phyloP scores from a whole-genome alignment of 2,888 invertebrate species.

The Apamea monoglypha region DNA sequence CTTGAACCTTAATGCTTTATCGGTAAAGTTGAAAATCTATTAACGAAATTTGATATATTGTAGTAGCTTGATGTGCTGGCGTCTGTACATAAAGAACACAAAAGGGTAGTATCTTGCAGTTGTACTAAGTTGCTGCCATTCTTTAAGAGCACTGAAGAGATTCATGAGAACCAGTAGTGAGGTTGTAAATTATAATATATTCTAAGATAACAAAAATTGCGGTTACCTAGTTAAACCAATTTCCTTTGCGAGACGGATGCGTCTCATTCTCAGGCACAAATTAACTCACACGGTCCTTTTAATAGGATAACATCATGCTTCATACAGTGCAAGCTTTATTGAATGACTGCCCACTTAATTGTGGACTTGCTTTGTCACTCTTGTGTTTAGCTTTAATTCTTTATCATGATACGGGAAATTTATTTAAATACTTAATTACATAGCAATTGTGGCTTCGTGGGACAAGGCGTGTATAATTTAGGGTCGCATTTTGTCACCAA shows the following conservation, averaged over 20 bases:
- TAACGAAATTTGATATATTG: no score
- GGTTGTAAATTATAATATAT: slow-evolving; percentile 31
- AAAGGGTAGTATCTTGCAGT: no score
- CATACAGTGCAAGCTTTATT: slow-evolving; percentile 82
- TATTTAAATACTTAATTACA: slow-evolving; percentile 57
- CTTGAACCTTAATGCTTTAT: no score
- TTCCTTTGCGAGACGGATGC: slow-evolving; percentile 77
- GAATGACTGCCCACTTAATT: slow-evolving; percentile 80
- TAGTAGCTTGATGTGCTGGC: no score
- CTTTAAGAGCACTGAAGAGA: not conserved
- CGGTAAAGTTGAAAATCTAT: no score
- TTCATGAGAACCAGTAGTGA: not conserved
- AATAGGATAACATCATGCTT: slow-evolving; percentile 83
- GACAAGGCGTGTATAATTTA: slow-evolving; percentile 6
- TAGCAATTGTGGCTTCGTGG: slow-evolving; percentile 18
- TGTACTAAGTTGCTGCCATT: not conserved
- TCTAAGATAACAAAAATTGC: slow-evolving; percentile 59
- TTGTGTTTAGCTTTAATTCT: slow-evolving; percentile 40
- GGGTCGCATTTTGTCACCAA: not conserved
- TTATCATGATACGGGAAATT: slow-evolving; percentile 39
- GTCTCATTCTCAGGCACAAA: slow-evolving; percentile 75
- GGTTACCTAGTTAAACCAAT: slow-evolving; percentile 65
- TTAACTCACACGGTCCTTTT: slow-evolving; percentile 77
- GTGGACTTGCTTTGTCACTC: slow-evolving; percentile 71
- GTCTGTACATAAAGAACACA: no score